Evolutionary conservation across 2,888 invertebrate species (phyloP).

Genomic region (Agriopis leucophaearia): DNA sequence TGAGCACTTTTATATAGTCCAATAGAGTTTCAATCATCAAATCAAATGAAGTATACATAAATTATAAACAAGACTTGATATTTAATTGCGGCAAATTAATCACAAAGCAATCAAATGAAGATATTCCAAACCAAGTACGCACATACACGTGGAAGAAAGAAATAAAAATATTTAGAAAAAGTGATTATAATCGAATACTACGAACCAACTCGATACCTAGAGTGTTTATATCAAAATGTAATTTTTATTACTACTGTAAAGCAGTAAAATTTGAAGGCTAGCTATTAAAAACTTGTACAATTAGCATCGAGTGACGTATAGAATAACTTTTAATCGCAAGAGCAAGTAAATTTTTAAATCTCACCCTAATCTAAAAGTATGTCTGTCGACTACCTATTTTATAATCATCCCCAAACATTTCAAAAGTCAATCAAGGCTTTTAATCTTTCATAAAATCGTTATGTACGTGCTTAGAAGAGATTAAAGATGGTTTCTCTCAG

Average conservation of each 20-base stretch:
- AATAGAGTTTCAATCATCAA: slow-evolving; percentile 13
- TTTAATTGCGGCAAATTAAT: slow-evolving; percentile 29
- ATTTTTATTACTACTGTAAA: slow-evolving; percentile 49
- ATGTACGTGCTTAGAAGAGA: slow-evolving; percentile 77
- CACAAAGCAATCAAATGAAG: slow-evolving; percentile 23
- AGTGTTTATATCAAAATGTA: slow-evolving; percentile 38
- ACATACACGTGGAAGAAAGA: slow-evolving; percentile 17
- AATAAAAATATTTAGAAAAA: slow-evolving; percentile 22
- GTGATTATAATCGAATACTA: slow-evolving; percentile 39
- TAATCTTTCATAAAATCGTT: slow-evolving; percentile 81
- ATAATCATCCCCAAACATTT: slow-evolving; percentile 65
- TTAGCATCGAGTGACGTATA: slow-evolving; percentile 37
- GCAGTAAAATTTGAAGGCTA: slow-evolving; percentile 44
- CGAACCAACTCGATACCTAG: slow-evolving; percentile 32
- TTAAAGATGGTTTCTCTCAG: slow-evolving; percentile 77
- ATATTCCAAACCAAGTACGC: slow-evolving; percentile 1
- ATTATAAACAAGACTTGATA: slow-evolving; percentile 18
- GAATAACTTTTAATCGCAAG: slow-evolving; percentile 10
- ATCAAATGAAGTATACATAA: slow-evolving; percentile 16
- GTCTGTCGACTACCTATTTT: slow-evolving; percentile 62
- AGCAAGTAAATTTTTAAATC: not conserved
- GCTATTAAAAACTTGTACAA: slow-evolving; percentile 37
- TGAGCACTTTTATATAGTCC: slow-evolving; percentile 23
- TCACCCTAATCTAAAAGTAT: slow-evolving; percentile 39
- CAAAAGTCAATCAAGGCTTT: slow-evolving; percentile 75